Evolutionary conservation across 2,113 vertebrate genomes (phyloP), one percentile per base, ranked within the genome.

Genomic region (Callaeas wilsoni): DNA sequence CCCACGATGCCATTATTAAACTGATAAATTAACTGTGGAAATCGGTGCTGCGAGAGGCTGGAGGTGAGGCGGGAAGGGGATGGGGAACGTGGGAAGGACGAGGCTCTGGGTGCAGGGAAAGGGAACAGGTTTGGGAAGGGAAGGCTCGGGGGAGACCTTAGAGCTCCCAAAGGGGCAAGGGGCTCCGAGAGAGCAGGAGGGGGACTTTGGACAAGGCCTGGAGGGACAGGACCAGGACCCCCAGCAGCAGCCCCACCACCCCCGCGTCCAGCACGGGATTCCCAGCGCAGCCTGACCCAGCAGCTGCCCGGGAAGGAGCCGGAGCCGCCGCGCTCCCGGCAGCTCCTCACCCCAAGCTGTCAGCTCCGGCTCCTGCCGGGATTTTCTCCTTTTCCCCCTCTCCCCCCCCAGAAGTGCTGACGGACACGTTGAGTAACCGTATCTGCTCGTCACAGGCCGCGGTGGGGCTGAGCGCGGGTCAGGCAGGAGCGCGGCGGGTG

Each of bases 211-310:
- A 1, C 27, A 13, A n/a, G 42, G 59, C 10, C 5, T 7, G 13
- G 17, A 41, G 23, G 23, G 46, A n/a, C 35, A 41, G 30, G 17
- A 27, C 22, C 6, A 18, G 26, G 9, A 29, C 19, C 32, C 3
- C 1, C 7, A 9, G 41, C 47, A 15, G 44, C 0, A 0, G 3
- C 47, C 16, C 57, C 19, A 15, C 49, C 0, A 0, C 5, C 47
- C 16, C 57, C 19, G 29, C 18, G 1, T 20, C 15, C 4, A 1
- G 27, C 33, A 0, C 1, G 0, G 14, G 32, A 13, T 17, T 10
- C 59, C 41, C 80, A 9, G 15, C 53, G 33, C 26, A 16, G 69
- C 46, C 29, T 27, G 26, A 22, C 44, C 3, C 4, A 4, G 57
- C 75, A 14, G 42, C 67, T 33, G 78, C 35, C 57, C 19, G 1